Percentiles rank a stretch among this genome's conserved stretches.
phyloP scores from a whole-genome alignment of 2,888 invertebrate species.

The Malachius bipustulatus region DNA sequence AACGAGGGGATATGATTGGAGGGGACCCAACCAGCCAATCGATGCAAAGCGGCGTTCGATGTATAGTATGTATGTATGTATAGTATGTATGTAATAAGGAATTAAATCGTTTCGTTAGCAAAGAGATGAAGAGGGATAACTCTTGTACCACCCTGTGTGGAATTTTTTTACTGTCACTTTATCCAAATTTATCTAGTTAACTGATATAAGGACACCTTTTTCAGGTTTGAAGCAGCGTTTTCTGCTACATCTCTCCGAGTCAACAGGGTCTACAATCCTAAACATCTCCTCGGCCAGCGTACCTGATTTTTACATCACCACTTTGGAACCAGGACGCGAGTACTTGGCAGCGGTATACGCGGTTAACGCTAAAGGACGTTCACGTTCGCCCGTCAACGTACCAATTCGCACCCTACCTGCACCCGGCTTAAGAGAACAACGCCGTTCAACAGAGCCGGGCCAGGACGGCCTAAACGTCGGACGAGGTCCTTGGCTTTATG shows the following conservation, averaged over 20 bases:
- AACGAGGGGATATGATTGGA: too few species aligned
- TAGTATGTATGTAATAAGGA: too few species aligned
- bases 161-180: too few species aligned
- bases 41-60: too few species aligned
- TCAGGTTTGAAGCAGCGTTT: constrained; percentile 34
- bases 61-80: too few species aligned
- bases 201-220: too few species aligned
- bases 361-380: constrained; percentile 51
- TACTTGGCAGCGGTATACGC: constrained; percentile 45
- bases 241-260: constrained; percentile 31
- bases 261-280: constrained; percentile 29
- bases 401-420: constrained; percentile 39
- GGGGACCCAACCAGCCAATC: too few species aligned
- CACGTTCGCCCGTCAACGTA: constrained; percentile 35
- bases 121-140: too few species aligned
- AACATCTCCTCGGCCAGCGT: constrained; percentile 34
- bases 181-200: too few species aligned
- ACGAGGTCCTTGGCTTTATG: constrained; percentile 33
- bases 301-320: constrained; percentile 40
- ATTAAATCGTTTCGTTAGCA: too few species aligned
- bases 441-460: constrained; percentile 33
- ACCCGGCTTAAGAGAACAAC: constrained; percentile 38
- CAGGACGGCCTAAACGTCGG: constrained; percentile 20
- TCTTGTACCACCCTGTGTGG: too few species aligned
- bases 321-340: constrained; percentile 40